Evolutionary conservation across 53 echinoderm and acorn worm genomes (phyloP), one percentile per base, ranked within the genome.

Genomic region (Paelopatides confundens): DNA sequence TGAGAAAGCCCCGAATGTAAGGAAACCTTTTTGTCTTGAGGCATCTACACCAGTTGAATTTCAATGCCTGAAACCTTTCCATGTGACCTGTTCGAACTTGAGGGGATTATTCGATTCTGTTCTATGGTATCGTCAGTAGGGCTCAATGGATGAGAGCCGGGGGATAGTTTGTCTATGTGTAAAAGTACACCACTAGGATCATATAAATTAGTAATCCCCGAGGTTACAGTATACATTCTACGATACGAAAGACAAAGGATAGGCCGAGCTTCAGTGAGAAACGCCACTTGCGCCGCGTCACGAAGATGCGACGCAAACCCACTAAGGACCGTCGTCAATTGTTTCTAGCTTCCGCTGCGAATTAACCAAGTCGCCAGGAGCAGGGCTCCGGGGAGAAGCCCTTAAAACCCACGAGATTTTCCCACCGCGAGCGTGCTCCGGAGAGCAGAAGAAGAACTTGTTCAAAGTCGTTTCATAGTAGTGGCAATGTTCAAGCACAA

Each of bases 331-430:
- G 32, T 13, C 21, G 43, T 27, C 79, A 27, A 79, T 79, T 79
- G 79, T 79, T 31, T 79, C 79, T 51, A 31, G 79, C 33, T 79
- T 79, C 79, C 79, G 79, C 32, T 31, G 53, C 79, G 79, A 50
- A 52, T 79, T 50, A 50, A 48, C 79, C 27, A 31, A 79, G 79
- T 21, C 79, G 79, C 79, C 53, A 53, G 53, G 51, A 79, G 79
- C 79, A 46, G 79, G 43, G 79, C 79, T 53, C 79, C 50, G 53
- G 79, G 53, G 79, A 53, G 79, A 79, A 53, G 52, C 51, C 52
- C 79, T 53, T 33, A 12, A 48, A 79, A 79, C 79, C 79, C 79
- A 79, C 51, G 79, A 79, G 79, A 79, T 79, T 79, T 79, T 79
- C 79, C 79, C 79, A 79, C 79, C 79, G 79, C 53, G 52, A 79